Evolutionary conservation across 2,888 invertebrate species (phyloP).

Genomic region (Zaprionus bogoriensis): DNA sequence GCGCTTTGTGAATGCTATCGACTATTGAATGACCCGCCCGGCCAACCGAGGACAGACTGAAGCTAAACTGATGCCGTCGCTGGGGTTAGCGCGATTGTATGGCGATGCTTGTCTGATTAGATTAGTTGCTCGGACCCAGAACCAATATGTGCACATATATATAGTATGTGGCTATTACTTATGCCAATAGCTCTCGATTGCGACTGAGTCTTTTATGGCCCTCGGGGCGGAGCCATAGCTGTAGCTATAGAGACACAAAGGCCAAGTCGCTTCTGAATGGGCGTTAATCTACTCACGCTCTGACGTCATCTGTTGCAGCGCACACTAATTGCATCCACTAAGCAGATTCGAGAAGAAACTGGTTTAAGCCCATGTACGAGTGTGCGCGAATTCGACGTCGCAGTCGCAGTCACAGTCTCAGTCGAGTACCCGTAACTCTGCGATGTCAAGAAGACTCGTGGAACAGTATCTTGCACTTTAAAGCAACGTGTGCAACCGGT

Average conservation of each 20-base stretch:
- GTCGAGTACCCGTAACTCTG: not conserved
- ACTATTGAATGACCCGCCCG: no score
- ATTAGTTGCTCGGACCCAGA: conserved; percentile 8
- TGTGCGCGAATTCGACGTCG: not conserved
- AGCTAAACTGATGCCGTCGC: not conserved
- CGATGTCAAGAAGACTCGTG: conserved; percentile 3
- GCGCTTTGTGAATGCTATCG: not conserved
- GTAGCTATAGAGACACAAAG: conserved; percentile 21
- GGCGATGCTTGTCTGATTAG: no score
- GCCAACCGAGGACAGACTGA: not conserved
- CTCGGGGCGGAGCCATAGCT: conserved; percentile 1
- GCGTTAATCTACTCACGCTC: conserved; percentile 1
- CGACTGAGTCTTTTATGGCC: conserved; percentile 5
- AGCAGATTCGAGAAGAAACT: conserved; percentile 16
- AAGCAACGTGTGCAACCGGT: conserved; percentile 47
- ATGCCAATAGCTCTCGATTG: conserved; percentile 5
- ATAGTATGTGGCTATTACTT: no score
- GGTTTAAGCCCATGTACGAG: no score
- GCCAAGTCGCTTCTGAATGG: conserved; percentile 7
- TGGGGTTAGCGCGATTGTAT: no score
- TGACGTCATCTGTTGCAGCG: conserved; percentile 40
- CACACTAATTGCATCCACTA: conserved; percentile 12
- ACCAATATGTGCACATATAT: no score
- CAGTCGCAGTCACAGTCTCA: no score
- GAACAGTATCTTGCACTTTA: conserved; percentile 24